These are phyloP conservation scores for Parnassius orleans DNA, from an alignment of 2,888 invertebrate species.

Conservation along the genomic window DNA sequence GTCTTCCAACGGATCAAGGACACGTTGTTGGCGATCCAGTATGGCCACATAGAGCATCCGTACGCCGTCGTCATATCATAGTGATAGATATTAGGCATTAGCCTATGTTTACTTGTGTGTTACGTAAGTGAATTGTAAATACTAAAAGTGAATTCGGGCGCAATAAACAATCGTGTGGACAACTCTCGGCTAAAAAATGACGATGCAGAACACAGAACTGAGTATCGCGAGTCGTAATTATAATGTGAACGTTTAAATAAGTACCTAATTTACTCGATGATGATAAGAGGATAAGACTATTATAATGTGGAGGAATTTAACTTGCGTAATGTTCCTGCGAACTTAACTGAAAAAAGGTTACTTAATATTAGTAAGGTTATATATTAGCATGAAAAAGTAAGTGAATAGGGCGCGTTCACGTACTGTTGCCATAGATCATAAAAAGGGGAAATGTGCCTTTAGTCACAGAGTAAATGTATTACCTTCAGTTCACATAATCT, in stretches of 20 bases:
- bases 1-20: constrained; percentile 87
- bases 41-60: constrained; percentile 90
- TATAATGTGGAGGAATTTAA: background rate
- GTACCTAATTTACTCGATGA: background rate
- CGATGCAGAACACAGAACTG: constrained; percentile 1
- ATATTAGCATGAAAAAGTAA: background rate
- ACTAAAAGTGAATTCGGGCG: constrained; percentile 12
- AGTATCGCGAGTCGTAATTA: constrained; percentile 1
- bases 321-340: constrained; percentile 5
- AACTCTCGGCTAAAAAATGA: constrained; percentile 6
- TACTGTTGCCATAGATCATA: constrained; percentile 3
- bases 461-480: too few relatives aligned
- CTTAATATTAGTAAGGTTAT: constrained; percentile 10
- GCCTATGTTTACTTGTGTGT: constrained; percentile 21
- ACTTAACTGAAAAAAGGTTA: constrained; percentile 8
- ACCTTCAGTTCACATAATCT: too few relatives aligned
- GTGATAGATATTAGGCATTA: constrained; percentile 35
- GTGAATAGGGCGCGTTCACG: constrained; percentile 5
- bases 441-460: too few relatives aligned
- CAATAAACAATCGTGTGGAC: constrained; percentile 5
- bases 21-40: constrained; percentile 93
- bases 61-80: constrained; percentile 84
- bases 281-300: background rate
- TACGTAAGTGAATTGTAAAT: constrained; percentile 25
- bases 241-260: constrained; percentile 4